These are phyloP conservation scores for Bettongia penicillata DNA, from an alignment of 2,113 vertebrate species.

Conservation along the genomic window DNA sequence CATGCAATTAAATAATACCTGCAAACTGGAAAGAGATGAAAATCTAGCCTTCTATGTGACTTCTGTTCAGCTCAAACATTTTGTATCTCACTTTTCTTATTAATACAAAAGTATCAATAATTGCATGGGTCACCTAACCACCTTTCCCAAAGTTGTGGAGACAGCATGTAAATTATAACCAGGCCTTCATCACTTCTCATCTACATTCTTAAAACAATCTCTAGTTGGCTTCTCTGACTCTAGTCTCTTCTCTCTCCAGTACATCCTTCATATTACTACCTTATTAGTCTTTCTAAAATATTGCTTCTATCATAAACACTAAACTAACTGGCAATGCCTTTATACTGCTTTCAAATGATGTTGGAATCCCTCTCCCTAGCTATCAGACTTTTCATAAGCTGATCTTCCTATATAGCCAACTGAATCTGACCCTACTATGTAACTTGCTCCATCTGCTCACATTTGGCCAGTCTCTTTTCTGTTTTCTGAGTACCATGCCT, in stretches of 20 bases:
- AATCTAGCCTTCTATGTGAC: not conserved
- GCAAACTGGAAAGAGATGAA: constrained; percentile 31
- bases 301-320: not conserved
- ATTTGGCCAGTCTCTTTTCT: not conserved
- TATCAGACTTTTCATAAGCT: not conserved
- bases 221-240: not conserved
- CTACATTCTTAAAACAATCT: not conserved
- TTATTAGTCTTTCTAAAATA: not conserved
- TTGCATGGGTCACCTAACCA: not conserved
- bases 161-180: constrained; percentile 13
- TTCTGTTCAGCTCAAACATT: not conserved
- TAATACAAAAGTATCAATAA: not conserved
- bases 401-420: not conserved
- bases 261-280: not conserved
- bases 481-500: not conserved
- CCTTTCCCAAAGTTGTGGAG: not conserved
- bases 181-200: not conserved
- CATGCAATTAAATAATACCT: constrained; percentile 38
- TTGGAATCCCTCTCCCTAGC: not conserved
- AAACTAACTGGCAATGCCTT: not conserved
- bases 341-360: not conserved
- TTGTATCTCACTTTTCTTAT: not conserved
- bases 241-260: not conserved
- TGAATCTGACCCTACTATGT: not conserved
- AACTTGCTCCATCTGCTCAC: not conserved